A percentile compares a stretch with the other conserved stretches of the same genome.
These are phyloP conservation scores for Bruchidius siliquastri DNA, from an alignment of 2,888 invertebrate genomes.

Conservation along the genomic window DNA sequence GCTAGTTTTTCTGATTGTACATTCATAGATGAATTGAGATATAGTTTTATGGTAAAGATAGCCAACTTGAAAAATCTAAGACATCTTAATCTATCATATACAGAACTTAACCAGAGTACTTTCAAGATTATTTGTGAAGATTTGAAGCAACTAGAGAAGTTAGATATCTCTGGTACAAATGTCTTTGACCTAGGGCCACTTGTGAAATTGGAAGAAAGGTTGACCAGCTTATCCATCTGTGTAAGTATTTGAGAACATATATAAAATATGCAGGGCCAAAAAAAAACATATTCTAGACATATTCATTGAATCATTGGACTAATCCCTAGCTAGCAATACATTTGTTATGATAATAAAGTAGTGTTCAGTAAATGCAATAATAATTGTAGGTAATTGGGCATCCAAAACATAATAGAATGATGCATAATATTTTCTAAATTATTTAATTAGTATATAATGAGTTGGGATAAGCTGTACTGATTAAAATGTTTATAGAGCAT, in stretches of 20 bases:
- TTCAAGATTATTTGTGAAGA: conserved; percentile 63
- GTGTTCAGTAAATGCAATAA: too few relatives aligned
- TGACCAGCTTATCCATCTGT: conserved; percentile 56
- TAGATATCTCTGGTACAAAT: conserved; percentile 63
- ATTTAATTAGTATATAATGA: neutral
- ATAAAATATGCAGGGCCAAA: too few relatives aligned
- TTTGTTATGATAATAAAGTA: too few relatives aligned
- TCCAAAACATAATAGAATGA: too few relatives aligned
- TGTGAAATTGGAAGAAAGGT: conserved; percentile 51
- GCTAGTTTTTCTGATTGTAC: conserved; percentile 60
- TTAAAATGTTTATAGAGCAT: neutral
- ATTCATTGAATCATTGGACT: neutral
- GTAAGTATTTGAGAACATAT: conserved; percentile 43
- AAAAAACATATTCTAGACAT: neutral
- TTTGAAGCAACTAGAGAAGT: conserved; percentile 56
- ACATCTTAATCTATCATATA: conserved; percentile 60
- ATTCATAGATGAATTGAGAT: conserved; percentile 55
- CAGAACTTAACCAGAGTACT: conserved; percentile 63
- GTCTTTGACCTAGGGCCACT: conserved; percentile 60
- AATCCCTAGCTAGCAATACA: too few relatives aligned
- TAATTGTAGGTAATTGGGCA: too few relatives aligned
- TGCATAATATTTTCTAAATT: neutral
- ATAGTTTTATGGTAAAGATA: conserved; percentile 51
- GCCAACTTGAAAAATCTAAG: conserved; percentile 57
- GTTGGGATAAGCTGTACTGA: neutral